Base-by-base conservation (phyloP, 2,797 vertebrate species). In the Falco concolor region DNA sequence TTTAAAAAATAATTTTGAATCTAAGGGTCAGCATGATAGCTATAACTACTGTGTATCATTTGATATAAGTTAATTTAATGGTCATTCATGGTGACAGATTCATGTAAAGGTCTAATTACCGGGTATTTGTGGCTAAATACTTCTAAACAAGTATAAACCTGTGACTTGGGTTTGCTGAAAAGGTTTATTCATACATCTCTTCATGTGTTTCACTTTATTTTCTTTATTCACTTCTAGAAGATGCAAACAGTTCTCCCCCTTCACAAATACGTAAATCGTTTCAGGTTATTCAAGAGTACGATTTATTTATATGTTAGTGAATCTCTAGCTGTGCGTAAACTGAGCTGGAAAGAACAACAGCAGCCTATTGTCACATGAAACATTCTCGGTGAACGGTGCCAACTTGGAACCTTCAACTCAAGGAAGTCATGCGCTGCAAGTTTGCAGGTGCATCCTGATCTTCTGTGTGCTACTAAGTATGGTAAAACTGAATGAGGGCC, bases 371-470 rank as follows among this genome's bases (percentile, higher is more conserved):
- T 87, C 91, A 56, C 0, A 6, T 52, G 77, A 90, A 90, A 76
- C 13, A 22, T 78, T 79, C n/a, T 70, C 52, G 2, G 6, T 60
- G 79, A 72, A 50, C 0, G 0, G 38, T 94, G 90, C 95, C 95
- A 92, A 20, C 47, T 82, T 42, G 63, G 77, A 90, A 79, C 47
- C 77, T 93, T 87, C 67, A 79, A 14, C 86, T 79, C 36, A 40
- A 93, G 93, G 90, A 96, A 90, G 52, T 53, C 67, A 56, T 1
- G 0, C 73, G 86, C 64, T 77, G 16, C 23, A n/a, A 74, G 52
- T 57, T n/a, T 45, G 67, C 93, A 96, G 94, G 92, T 96, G 93
- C 72, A 63, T 93, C 92, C 93, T 96, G 86, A 70, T 69, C 49
- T 45, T 88, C 50, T 52, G 3, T 3, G 2, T 30, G 36, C 76